Base-by-base conservation (phyloP, 2,888 invertebrate species). In the Cosmia trapezina region DNA sequence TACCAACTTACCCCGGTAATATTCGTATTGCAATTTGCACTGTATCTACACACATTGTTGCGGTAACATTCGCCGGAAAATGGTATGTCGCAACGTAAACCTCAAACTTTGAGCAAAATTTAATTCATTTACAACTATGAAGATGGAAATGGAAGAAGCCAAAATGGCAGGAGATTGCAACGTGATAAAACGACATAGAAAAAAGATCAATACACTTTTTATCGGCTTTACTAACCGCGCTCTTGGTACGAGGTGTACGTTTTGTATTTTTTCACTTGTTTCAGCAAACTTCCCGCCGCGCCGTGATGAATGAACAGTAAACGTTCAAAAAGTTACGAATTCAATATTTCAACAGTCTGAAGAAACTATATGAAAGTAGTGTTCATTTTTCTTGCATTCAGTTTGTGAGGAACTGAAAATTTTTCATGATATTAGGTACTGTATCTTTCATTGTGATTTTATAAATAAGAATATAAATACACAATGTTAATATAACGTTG, bases 261-360 rank as follows among this genome's bases (percentile, higher is more conserved):
- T 78, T 78, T 84, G 76, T 81, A 61, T 76, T 73, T 88, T 84
- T 88, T 86, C 74, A 79, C 78, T 73, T 64, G 83, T 82, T 85
- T 81, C 84, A 82, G 79, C 76, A 80, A 84, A 80, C 81, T 81
- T 67, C 47, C 68, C 70, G 75, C 72, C 61, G 72, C 28, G 28
- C 28, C 28, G n/a, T 87, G 86, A 85, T 84, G 73, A 78, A 85
- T 80, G 76, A 73, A 74, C 66, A 68, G 73, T 68, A 76, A 70
- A 67, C 45, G 70, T 78, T 70, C 66, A 60, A 70, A 80, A 83
- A 71, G 76, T 80, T 76, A 60, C 61, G 61, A 72, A 76, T 76
- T 65, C 80, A 83, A 83, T 76, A 69, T 72, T 80, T 70, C 70
- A 79, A 64, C 63, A 57, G 65, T 70, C 64, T 57, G 61, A 41